These are phyloP conservation scores for Campylorhamphus procurvoides DNA, from an alignment of 2,113 vertebrate genomes.

Conservation along the genomic window DNA sequence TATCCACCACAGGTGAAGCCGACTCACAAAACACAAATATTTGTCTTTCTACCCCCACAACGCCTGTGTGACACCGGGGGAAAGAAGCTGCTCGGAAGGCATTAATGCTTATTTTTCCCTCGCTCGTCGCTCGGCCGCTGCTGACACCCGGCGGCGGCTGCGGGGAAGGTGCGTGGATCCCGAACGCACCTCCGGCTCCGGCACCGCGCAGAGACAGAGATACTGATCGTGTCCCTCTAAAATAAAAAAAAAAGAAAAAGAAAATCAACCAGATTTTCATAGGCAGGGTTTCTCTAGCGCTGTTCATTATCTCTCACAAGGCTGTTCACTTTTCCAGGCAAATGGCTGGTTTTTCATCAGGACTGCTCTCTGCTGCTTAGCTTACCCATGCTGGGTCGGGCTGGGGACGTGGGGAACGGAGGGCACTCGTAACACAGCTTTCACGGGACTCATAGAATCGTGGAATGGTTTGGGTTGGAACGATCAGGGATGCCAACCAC, in stretches of 20 bases:
- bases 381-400: background rate
- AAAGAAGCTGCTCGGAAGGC: constrained; percentile 27
- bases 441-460: background rate
- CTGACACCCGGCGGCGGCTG: constrained; percentile 64
- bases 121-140: background rate
- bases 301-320: background rate
- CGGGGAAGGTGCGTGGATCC: too few species aligned
- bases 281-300: background rate
- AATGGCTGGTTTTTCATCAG: background rate
- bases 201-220: background rate
- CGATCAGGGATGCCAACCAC: background rate
- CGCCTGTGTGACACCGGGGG: background rate
- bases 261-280: background rate
- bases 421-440: background rate
- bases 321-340: background rate
- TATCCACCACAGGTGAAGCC: constrained; percentile 29
- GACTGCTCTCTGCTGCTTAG: background rate
- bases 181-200: background rate
- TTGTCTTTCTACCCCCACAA: constrained; percentile 55
- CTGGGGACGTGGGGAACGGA: background rate
- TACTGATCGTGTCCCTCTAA: fast-evolving
- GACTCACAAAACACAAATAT: constrained; percentile 64
- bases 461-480: background rate
- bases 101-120: background rate
- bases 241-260: background rate